Evolutionary conservation across 2,888 invertebrate species (phyloP).

Genomic region (Formica aserva): DNA sequence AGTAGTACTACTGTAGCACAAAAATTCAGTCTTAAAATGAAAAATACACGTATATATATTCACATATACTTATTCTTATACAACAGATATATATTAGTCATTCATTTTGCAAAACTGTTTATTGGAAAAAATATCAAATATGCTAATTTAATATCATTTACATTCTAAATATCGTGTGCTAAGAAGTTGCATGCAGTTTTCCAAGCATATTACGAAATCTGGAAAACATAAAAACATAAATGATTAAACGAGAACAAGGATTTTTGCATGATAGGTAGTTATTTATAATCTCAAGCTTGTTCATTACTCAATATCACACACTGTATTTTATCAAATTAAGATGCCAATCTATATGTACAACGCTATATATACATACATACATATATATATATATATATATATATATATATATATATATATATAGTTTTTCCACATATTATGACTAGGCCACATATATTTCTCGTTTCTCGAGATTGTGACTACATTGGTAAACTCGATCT

Average conservation of each 20-base stretch:
- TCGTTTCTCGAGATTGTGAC: background rate
- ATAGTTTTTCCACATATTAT: background rate
- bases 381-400: conserved; percentile 9
- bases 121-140: background rate
- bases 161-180: conserved; percentile 6
- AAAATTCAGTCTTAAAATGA: background rate
- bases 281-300: conserved; percentile 1
- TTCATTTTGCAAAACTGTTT: background rate
- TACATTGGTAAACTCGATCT: background rate
- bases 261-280: conserved; percentile 16
- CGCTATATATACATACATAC: conserved; percentile 1
- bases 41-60: background rate
- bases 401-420: background rate
- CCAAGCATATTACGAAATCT: conserved; percentile 20
- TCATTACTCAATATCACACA: background rate
- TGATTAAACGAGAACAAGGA: conserved; percentile 32
- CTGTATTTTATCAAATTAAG: conserved; percentile 10
- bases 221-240: conserved; percentile 7
- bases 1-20: background rate
- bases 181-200: conserved; percentile 17
- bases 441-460: background rate
- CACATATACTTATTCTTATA: background rate
- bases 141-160: conserved; percentile 19
- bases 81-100: background rate
- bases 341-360: background rate